Evolutionary conservation across 2,113 vertebrate species (phyloP), one percentile per base, ranked within the genome.

Genomic region (Periophthalmus modestus): DNA sequence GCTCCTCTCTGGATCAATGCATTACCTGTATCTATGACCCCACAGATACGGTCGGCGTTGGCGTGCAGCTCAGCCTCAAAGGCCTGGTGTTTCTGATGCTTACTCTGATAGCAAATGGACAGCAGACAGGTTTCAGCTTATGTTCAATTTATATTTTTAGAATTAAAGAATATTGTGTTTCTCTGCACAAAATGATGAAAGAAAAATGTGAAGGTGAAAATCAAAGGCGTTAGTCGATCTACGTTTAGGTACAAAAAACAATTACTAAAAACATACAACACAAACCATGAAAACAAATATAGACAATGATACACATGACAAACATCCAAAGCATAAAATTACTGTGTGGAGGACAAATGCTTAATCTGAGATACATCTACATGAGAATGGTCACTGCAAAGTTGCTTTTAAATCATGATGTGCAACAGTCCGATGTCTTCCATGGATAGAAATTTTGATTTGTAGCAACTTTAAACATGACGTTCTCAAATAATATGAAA

Each of bases 1-100:
- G 97, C 98, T 12, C 98, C 98, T 6, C 97, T 95, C 57, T 98
- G 96, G 28, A 99, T 99, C 70, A 99, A 94, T 0, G 97, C 93
- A 82, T 99, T 98, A 15, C 98, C 98, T 3, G 96, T 98, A 58
- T 99, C 97, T 0, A 99, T 98, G 79, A 99, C 98, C 0, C 97
- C 96, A 0, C 96, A 96, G 90, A 99, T 99, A 9, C 97, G 93
- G 88, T 99, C 98, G 0, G 97, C 97, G 0, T 99, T 99, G 89
- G 98, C 97, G 0, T 99, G 97, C 28, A 99, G 95, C 87, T 99
- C 98, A 0, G 97, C 97, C 83, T 99, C 98, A 0, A 99, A 99
- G 7, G 97, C 98, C 83, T 99, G 98, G 84, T 99, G 98, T 68
- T 99, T 99, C 94, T 99, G 98, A 87, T 99, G 97, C 70, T 99